A percentile compares a stretch with the other conserved stretches of the same genome.
Conservation (phyloP, 2,888 invertebrate genomes). For the Cataglyphis albicans region DNA sequence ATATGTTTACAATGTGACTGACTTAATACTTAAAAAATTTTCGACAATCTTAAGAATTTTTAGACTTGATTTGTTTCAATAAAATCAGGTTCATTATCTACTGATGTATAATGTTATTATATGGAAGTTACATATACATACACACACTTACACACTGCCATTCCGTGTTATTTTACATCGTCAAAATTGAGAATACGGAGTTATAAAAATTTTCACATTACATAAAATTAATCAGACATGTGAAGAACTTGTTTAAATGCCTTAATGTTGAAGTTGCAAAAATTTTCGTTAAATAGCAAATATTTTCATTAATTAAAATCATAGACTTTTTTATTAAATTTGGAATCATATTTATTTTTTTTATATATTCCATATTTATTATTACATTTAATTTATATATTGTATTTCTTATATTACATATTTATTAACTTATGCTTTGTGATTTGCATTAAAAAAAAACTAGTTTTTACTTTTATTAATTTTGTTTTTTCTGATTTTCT, state of each 20-base stretch:
- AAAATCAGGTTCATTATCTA: constrained; percentile 29
- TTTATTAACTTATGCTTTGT: background rate
- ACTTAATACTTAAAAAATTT: background rate
- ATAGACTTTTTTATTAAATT: constrained; percentile 1
- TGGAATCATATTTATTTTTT: background rate
- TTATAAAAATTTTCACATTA: background rate
- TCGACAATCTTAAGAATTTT: constrained; percentile 15
- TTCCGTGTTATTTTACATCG: constrained; percentile 36
- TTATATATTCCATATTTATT: background rate
- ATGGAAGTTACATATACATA: constrained; percentile 16
- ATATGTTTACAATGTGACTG: background rate
- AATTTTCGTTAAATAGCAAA: background rate
- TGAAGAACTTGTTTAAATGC: background rate
- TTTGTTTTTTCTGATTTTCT: background rate
- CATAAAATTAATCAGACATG: constrained; percentile 13
- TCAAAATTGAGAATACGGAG: background rate
- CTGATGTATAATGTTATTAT: constrained; percentile 6
- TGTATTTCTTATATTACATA: background rate
- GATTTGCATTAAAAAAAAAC: constrained; percentile 42
- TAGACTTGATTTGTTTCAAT: constrained; percentile 13
- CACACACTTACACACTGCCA: constrained; percentile 27
- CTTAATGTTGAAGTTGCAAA: constrained; percentile 8
- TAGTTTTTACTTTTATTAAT: constrained; percentile 8
- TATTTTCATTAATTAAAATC: background rate
- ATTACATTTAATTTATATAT: background rate